These are phyloP conservation scores for Mylabris phalerata DNA, from an alignment of 1,140 invertebrate species.

Conservation along the genomic window DNA sequence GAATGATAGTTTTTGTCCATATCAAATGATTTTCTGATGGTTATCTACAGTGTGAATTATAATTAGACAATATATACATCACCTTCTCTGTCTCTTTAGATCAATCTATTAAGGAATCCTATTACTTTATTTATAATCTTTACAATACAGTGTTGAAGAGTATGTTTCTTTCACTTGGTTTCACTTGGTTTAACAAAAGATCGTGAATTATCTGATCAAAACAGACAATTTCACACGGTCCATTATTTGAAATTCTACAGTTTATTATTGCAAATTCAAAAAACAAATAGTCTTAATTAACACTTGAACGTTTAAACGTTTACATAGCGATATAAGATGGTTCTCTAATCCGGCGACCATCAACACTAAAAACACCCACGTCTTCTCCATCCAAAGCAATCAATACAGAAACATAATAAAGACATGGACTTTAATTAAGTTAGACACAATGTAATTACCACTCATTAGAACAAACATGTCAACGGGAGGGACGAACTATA, in stretches of 20 bases:
- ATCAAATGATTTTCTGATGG: slow-evolving; percentile 5
- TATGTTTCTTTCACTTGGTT: too few relatives aligned
- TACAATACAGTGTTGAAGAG: too few relatives aligned
- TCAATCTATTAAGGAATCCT: too few relatives aligned
- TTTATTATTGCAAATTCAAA: too few relatives aligned
- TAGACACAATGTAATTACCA: slow-evolving; percentile 5
- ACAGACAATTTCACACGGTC: too few relatives aligned
- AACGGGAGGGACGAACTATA: neutral
- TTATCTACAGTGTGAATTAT: slow-evolving; percentile 11
- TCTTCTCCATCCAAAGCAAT: neutral
- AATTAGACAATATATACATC: slow-evolving; percentile 15
- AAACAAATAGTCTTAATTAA: too few relatives aligned
- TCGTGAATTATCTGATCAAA: too few relatives aligned
- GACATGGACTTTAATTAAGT: slow-evolving; percentile 8
- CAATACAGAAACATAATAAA: slow-evolving; percentile 1
- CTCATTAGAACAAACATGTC: slow-evolving; percentile 8
- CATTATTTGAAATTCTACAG: too few relatives aligned
- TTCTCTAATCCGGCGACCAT: neutral
- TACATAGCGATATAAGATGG: neutral
- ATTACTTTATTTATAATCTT: too few relatives aligned
- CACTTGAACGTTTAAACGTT: too few relatives aligned
- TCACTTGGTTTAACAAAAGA: too few relatives aligned
- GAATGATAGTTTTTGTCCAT: slow-evolving; percentile 7
- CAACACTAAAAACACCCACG: slow-evolving; percentile 4
- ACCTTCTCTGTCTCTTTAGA: slow-evolving; percentile 3